phyloP scores from a whole-genome alignment of 2,888 invertebrate genomes.

The Ceraclea dissimilis region DNA sequence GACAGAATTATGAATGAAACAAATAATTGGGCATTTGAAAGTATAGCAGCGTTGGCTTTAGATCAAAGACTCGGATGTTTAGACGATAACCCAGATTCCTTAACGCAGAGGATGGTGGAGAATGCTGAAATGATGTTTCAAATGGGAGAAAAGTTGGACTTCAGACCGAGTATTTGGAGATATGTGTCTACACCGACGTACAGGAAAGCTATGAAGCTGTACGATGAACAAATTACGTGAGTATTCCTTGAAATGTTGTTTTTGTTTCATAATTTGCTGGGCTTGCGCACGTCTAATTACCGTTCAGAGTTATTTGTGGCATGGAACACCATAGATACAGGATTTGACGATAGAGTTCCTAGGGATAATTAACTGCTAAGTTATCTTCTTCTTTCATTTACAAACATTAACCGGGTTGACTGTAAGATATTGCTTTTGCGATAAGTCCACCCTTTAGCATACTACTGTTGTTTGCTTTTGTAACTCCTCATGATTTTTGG shows the following conservation, averaged over 20 bases:
- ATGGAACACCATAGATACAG: no score
- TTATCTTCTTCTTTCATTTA: no score
- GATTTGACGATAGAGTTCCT: no score
- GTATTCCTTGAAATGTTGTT: slow-evolving; percentile 2
- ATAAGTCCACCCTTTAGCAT: no score
- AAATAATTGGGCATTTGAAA: slow-evolving; percentile 28
- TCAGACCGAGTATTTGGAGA: slow-evolving; percentile 33
- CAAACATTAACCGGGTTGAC: no score
- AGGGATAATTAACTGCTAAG: no score
- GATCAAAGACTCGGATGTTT: slow-evolving; percentile 27
- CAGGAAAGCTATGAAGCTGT: slow-evolving; percentile 31
- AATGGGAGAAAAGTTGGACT: slow-evolving; percentile 29
- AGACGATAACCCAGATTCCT: slow-evolving; percentile 25
- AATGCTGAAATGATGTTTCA: slow-evolving; percentile 26
- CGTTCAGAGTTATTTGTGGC: no score
- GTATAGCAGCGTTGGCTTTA: slow-evolving; percentile 26
- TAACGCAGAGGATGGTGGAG: slow-evolving; percentile 17
- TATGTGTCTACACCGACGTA: slow-evolving; percentile 31
- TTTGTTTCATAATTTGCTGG: background rate
- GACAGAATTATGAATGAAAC: slow-evolving; percentile 23
- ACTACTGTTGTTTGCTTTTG: no score
- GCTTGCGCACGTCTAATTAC: no score
- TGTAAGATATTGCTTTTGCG: no score
- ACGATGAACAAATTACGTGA: slow-evolving; percentile 30
- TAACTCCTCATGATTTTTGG: no score